Evolutionary conservation across 2,113 vertebrate genomes (phyloP).

Genomic region (Chaenogobius annularis): DNA sequence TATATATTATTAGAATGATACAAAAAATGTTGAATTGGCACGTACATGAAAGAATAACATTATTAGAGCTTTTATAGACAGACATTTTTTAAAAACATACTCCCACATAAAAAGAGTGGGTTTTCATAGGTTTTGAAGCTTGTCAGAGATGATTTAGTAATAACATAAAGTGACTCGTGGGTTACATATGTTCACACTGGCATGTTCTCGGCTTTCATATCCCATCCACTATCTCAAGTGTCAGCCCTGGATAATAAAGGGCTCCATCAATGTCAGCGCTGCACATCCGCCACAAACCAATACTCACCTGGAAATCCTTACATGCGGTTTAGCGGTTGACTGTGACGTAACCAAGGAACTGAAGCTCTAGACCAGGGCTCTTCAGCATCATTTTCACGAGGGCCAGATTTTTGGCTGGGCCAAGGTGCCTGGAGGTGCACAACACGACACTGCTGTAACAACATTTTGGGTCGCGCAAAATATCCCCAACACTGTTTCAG

Average conservation of each 20-base stretch:
- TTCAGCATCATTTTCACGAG: no score
- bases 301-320: neutral
- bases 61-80: neutral
- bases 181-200: constrained; percentile 1
- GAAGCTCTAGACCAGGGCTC: no score
- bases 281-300: neutral
- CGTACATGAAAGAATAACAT: neutral
- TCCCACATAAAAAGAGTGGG: neutral
- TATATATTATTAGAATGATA: neutral
- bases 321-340: neutral
- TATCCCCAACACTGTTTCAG: no score
- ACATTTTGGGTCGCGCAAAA: no score
- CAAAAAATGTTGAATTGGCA: neutral
- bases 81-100: neutral
- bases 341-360: no score
- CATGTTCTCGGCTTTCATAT: constrained; percentile 2
- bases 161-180: constrained; percentile 1
- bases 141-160: constrained; percentile 7
- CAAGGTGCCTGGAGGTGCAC: no score
- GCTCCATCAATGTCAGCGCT: neutral
- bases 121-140: neutral
- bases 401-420: no score
- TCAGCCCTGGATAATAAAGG: neutral
- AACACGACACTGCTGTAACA: no score
- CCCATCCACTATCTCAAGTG: constrained; percentile 1